Conservation (phyloP, 1,140 invertebrate species). For the Megathymus violae region DNA sequence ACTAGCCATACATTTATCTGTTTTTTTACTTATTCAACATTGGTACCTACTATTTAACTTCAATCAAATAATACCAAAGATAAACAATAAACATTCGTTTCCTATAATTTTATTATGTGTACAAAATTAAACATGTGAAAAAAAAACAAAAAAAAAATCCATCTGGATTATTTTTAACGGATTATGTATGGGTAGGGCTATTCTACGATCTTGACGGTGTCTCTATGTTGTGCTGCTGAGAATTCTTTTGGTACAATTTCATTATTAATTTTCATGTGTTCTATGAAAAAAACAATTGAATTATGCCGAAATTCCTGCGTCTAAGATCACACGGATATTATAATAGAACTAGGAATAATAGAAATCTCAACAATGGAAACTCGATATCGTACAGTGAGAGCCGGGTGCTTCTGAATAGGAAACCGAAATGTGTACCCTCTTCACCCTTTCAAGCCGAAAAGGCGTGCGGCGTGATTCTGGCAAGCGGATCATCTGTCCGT, state of each 20-base stretch:
- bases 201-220: slow-evolving; percentile 32
- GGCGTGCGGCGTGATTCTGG: slow-evolving; percentile 2
- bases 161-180: slow-evolving; percentile 44
- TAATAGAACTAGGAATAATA: slow-evolving; percentile 37
- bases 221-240: no score
- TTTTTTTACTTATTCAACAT: no score
- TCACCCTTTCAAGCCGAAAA: slow-evolving; percentile 30
- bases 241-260: no score
- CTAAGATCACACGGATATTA: slow-evolving; percentile 43
- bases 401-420: slow-evolving; percentile 18
- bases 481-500: not conserved
- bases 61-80: no score
- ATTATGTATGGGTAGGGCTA: slow-evolving; percentile 40
- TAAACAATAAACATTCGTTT: no score
- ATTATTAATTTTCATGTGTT: no score
- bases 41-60: no score
- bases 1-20: no score
- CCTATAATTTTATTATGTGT: no score
- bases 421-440: slow-evolving; percentile 28
- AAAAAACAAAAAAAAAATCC: no score
- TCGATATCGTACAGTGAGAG: slow-evolving; percentile 38
- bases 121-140: no score
- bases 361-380: slow-evolving; percentile 41
- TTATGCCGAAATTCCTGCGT: slow-evolving; percentile 1
- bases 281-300: no score